Conservation (phyloP, 2,888 invertebrate genomes). For the Sinhomidia bicolor region DNA sequence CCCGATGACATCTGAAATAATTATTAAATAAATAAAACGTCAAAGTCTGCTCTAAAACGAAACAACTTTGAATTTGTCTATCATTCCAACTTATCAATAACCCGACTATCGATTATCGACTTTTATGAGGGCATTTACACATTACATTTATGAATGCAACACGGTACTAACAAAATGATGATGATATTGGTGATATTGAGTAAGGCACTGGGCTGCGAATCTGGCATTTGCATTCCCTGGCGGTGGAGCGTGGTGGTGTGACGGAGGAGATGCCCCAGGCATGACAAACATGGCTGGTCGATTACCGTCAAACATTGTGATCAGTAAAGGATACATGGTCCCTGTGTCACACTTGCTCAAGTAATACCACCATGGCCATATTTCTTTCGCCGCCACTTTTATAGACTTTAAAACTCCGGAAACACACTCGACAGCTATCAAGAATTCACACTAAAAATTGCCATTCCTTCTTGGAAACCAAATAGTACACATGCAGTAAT, state of each 20-base stretch:
- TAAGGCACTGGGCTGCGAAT: conserved; percentile 34
- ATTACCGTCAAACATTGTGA: conserved; percentile 64
- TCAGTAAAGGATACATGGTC: conserved; percentile 58
- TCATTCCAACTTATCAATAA: too few species aligned
- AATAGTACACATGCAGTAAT: background rate
- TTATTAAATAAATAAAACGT: too few species aligned
- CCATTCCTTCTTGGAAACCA: background rate
- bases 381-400: background rate
- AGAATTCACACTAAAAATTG: background rate
- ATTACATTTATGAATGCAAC: too few species aligned
- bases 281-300: conserved; percentile 65
- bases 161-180: conserved; percentile 17
- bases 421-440: background rate
- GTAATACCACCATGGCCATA: background rate
- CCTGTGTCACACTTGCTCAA: background rate
- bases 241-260: background rate
- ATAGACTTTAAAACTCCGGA: background rate
- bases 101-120: too few species aligned
- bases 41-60: too few species aligned
- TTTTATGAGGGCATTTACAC: too few species aligned
- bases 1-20: conserved; percentile 97
- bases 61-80: too few species aligned
- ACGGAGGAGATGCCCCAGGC: conserved; percentile 43
- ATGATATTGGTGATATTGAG: background rate
- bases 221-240: background rate